Evolutionary conservation across 1,140 invertebrate species (phyloP).

Genomic region (Drosophila nigrodunni): DNA sequence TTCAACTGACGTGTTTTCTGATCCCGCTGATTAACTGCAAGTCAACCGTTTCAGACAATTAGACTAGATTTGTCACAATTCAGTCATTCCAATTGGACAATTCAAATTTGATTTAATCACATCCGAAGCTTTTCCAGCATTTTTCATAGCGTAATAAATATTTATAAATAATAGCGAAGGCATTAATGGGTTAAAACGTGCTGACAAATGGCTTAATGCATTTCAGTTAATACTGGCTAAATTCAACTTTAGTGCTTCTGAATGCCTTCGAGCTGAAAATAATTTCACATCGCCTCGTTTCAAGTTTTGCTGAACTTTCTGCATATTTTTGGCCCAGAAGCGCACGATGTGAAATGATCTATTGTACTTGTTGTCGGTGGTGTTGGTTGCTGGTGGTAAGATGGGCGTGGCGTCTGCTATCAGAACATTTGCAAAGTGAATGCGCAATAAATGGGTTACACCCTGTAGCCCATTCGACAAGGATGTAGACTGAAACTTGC

Average conservation of each 20-base stretch:
- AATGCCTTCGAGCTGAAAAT: conserved; percentile 61
- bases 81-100: conserved; percentile 32
- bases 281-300: conserved; percentile 52
- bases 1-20: no score
- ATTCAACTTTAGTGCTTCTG: conserved; percentile 15
- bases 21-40: no score
- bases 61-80: conserved; percentile 68
- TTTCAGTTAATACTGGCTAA: conserved; percentile 41
- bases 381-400: no score
- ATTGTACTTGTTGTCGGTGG: conserved; percentile 42
- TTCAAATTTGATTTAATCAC: conserved; percentile 1
- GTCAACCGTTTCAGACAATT: conserved; percentile 25
- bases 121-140: not conserved
- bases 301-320: conserved; percentile 48
- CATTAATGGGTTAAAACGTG: conserved; percentile 55
- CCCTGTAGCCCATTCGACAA: conserved; percentile 24
- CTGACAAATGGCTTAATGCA: conserved; percentile 63
- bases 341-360: conserved; percentile 53
- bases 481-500: conserved; percentile 59
- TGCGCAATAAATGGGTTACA: conserved; percentile 54
- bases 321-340: conserved; percentile 37
- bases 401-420: conserved; percentile 37
- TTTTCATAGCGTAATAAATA: not conserved
- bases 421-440: conserved; percentile 45
- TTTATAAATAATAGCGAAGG: conserved; percentile 9